Conservation (phyloP, 2,888 invertebrate genomes). For the Muschampia plurimacula region DNA sequence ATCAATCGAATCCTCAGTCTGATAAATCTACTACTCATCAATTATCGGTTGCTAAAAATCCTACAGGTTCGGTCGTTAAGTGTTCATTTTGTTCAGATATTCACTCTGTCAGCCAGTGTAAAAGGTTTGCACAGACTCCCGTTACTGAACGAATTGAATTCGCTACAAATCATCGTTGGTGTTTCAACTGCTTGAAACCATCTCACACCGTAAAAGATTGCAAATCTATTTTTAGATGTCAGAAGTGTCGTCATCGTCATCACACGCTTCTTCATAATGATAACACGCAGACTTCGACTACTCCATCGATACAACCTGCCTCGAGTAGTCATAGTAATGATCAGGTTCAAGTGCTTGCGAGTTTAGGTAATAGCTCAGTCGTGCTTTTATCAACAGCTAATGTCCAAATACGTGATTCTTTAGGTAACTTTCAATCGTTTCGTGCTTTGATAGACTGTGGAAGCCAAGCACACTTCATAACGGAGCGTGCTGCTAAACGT, state of each 20-base stretch:
- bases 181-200: conserved; percentile 1
- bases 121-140: neutral
- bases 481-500: neutral
- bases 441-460: conserved; percentile 5
- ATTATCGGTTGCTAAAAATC: neutral
- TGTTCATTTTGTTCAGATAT: conserved; percentile 6
- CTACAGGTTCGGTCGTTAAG: neutral
- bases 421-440: neutral
- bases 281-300: neutral
- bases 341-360: neutral
- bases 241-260: conserved; percentile 4
- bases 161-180: neutral
- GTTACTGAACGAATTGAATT: neutral
- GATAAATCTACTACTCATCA: neutral
- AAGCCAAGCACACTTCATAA: conserved; percentile 4
- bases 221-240: neutral
- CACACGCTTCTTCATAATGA: neutral
- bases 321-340: neutral
- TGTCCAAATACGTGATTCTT: neutral
- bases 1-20: neutral
- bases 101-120: neutral
- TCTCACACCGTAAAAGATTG: neutral
- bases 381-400: neutral
- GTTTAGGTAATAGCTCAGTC: conserved; percentile 2
- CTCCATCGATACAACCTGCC: neutral